phyloP scores from a whole-genome alignment of 2,797 vertebrate species.

The Pogonophryne albipinna region DNA sequence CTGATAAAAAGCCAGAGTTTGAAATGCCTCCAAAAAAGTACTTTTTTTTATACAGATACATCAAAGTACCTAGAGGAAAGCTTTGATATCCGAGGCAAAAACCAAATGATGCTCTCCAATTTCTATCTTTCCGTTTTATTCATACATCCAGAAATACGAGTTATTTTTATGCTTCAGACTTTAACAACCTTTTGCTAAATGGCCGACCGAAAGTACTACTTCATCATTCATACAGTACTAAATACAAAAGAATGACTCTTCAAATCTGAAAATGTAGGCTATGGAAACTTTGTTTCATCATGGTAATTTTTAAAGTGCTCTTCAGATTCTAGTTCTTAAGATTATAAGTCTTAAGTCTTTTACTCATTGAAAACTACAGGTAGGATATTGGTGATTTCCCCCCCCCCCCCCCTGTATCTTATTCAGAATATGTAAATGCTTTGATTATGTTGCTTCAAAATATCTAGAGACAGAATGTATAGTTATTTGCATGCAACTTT shows the following conservation, averaged over 20 bases:
- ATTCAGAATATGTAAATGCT: not conserved
- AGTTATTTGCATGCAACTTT: not conserved
- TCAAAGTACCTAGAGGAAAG: slow-evolving; percentile 60
- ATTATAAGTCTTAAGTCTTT: slow-evolving; percentile 15
- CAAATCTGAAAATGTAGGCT: slow-evolving; percentile 15
- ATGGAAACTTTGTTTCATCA: slow-evolving; percentile 9
- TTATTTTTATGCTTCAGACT: slow-evolving; percentile 38
- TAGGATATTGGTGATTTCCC: not conserved
- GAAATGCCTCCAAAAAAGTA: slow-evolving; percentile 59
- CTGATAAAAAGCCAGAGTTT: slow-evolving; percentile 62
- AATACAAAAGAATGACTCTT: not conserved
- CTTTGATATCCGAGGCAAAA: slow-evolving; percentile 67
- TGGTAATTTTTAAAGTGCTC: not conserved
- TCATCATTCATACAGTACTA: not conserved
- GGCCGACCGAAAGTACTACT: slow-evolving; percentile 17
- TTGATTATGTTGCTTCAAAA: slow-evolving; percentile 6
- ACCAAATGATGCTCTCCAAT: slow-evolving; percentile 49
- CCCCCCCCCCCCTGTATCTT: not conserved
- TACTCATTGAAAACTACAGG: slow-evolving; percentile 16
- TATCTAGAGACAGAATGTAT: slow-evolving; percentile 1
- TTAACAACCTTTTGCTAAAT: slow-evolving; percentile 36
- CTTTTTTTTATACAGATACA: slow-evolving; percentile 48
- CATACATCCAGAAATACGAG: slow-evolving; percentile 42
- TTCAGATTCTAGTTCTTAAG: not conserved
- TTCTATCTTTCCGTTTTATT: slow-evolving; percentile 49